phyloP scores from a whole-genome alignment of 2,113 vertebrate genomes.

The Dinomys branickii region DNA sequence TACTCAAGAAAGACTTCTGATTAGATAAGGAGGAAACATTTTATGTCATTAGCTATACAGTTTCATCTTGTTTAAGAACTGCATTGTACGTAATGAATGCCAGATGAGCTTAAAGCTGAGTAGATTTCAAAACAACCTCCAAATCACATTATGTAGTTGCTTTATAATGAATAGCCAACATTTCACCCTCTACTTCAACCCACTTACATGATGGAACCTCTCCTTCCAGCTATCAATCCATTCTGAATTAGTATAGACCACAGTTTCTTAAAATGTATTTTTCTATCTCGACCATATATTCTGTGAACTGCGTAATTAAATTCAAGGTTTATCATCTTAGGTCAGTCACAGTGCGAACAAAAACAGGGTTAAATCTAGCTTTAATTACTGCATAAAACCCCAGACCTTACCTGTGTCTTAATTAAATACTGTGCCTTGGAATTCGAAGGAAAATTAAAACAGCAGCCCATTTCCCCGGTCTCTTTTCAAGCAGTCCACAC shows the following conservation, averaged over 20 bases:
- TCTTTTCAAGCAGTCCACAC: neutral
- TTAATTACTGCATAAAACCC: neutral
- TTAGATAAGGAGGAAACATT: slow-evolving; percentile 84
- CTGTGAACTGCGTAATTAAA: slow-evolving; percentile 32
- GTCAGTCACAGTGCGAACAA: neutral
- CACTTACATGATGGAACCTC: neutral
- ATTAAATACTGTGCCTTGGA: slow-evolving; percentile 26
- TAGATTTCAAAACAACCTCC: slow-evolving; percentile 62
- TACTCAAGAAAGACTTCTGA: slow-evolving; percentile 83
- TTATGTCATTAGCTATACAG: slow-evolving; percentile 83
- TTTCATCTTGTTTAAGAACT: slow-evolving; percentile 82
- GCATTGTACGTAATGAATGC: slow-evolving; percentile 80
- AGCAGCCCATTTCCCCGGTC: neutral
- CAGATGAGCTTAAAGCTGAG: slow-evolving; percentile 79
- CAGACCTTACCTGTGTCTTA: neutral
- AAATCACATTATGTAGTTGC: neutral
- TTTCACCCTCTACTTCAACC: slow-evolving; percentile 19
- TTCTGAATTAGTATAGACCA: neutral
- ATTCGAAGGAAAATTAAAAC: neutral
- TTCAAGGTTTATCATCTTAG: slow-evolving; percentile 31
- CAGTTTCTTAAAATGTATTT: neutral
- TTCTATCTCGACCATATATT: neutral
- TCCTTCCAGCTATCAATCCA: neutral
- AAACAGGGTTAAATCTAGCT: slow-evolving; percentile 23
- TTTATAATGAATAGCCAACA: slow-evolving; percentile 48